Percentiles rank a stretch among this genome's conserved stretches.
These are phyloP conservation scores for Drosophila equinoxialis DNA, from an alignment of 1,140 invertebrate species.

Conservation along the genomic window DNA sequence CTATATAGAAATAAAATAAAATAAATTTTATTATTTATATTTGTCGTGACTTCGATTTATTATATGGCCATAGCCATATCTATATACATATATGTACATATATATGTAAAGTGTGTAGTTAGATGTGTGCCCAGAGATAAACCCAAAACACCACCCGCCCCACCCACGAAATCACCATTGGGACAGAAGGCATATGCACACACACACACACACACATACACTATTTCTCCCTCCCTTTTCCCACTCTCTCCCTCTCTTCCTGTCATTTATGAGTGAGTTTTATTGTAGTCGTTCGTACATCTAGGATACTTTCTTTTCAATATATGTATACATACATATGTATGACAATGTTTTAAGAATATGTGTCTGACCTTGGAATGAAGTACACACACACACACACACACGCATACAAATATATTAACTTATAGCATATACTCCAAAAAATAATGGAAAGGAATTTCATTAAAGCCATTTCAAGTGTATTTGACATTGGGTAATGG, in stretches of 20 bases:
- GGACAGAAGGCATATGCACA: constrained; percentile 41
- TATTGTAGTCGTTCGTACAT: constrained; percentile 31
- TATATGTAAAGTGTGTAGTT: constrained; percentile 40
- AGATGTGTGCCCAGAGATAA: constrained; percentile 32
- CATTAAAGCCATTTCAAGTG: neutral
- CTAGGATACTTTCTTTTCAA: constrained; percentile 4
- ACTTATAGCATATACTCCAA: too few relatives aligned
- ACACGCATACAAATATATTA: too few relatives aligned
- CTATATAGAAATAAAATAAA: constrained; percentile 72
- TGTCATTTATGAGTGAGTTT: constrained; percentile 28
- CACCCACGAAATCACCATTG: neutral
- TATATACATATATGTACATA: neutral
- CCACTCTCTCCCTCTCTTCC: too few relatives aligned
- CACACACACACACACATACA: neutral
- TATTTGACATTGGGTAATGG: neutral
- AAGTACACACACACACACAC: neutral
- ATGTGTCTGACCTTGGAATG: neutral
- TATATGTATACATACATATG: neutral
- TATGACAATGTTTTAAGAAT: neutral
- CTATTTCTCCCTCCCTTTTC: too few relatives aligned
- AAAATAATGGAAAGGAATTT: too few relatives aligned
- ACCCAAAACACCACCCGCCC: neutral
- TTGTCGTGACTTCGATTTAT: constrained; percentile 80
- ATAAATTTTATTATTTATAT: constrained; percentile 80
- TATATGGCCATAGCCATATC: constrained; percentile 46